Evolutionary conservation across 2,797 vertebrate genomes (phyloP).

Genomic region (Scolopax bukidnonensis): DNA sequence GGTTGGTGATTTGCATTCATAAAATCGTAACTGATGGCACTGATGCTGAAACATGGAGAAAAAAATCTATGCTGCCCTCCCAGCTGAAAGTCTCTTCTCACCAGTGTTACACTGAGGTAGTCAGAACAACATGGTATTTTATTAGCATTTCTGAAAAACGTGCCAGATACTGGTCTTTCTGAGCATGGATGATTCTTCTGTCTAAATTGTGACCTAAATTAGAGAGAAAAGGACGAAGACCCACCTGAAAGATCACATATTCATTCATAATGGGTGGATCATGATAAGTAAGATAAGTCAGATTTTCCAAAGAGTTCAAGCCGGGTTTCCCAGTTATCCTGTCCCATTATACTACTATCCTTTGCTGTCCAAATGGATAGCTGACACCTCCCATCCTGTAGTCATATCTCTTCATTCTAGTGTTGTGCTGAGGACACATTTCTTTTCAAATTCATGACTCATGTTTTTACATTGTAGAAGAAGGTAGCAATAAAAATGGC

Average conservation of each 20-base stretch:
- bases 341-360: not conserved
- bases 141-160: not conserved
- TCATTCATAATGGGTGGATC: not conserved
- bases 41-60: not conserved
- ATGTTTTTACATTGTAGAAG: not conserved
- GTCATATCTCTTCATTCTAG: not conserved
- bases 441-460: not conserved
- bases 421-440: not conserved
- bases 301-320: not conserved
- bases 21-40: not conserved
- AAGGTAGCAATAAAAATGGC: not conserved
- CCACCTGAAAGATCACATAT: not conserved
- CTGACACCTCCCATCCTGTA: not conserved
- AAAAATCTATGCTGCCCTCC: not conserved
- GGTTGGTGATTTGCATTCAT: not conserved
- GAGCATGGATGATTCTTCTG: not conserved
- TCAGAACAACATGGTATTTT: not conserved
- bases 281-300: not conserved
- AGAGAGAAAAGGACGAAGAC: not conserved
- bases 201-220: not conserved
- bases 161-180: not conserved
- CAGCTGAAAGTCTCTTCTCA: not conserved
- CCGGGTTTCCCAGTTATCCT: not conserved
- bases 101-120: not conserved
- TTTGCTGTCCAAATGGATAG: not conserved